Conservation (phyloP, 2,888 invertebrate species). For the Lepidocyrtoides sp. region DNA sequence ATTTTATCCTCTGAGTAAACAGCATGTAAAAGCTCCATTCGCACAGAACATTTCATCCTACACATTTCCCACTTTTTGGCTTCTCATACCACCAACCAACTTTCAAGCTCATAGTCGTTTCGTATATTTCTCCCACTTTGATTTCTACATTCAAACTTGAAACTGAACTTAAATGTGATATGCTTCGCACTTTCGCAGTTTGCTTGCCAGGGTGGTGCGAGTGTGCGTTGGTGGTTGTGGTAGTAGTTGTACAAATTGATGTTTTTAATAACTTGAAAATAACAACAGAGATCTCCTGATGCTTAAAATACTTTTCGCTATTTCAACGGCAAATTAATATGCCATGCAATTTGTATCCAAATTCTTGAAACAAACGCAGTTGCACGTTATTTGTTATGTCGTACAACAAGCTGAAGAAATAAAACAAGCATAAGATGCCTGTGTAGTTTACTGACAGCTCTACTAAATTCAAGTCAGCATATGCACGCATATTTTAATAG, state of each 20-base stretch:
- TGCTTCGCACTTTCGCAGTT: background rate
- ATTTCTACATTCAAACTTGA: background rate
- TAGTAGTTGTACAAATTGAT: constrained; percentile 58
- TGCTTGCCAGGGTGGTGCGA: background rate
- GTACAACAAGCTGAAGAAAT: background rate
- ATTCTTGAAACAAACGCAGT: background rate
- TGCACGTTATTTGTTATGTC: background rate
- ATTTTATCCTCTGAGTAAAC: constrained; percentile 5
- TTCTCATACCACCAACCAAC: background rate
- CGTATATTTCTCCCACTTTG: background rate
- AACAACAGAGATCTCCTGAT: constrained; percentile 8
- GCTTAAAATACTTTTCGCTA: constrained; percentile 35
- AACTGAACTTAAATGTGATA: background rate
- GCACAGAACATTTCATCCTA: constrained; percentile 32
- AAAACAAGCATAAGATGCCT: background rate
- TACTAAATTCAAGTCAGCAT: constrained; percentile 50
- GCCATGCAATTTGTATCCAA: background rate
- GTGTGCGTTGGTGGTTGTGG: constrained; percentile 1
- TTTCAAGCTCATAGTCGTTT: background rate
- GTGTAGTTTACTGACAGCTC: constrained; percentile 26
- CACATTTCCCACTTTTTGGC: constrained; percentile 23
- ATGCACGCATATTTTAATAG: constrained; percentile 15
- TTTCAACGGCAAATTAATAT: background rate
- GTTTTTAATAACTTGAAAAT: constrained; percentile 65
- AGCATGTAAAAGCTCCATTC: constrained; percentile 39